Conservation (phyloP, 92 coral and sea anemone species). For the Parazoanthus darwini region DNA sequence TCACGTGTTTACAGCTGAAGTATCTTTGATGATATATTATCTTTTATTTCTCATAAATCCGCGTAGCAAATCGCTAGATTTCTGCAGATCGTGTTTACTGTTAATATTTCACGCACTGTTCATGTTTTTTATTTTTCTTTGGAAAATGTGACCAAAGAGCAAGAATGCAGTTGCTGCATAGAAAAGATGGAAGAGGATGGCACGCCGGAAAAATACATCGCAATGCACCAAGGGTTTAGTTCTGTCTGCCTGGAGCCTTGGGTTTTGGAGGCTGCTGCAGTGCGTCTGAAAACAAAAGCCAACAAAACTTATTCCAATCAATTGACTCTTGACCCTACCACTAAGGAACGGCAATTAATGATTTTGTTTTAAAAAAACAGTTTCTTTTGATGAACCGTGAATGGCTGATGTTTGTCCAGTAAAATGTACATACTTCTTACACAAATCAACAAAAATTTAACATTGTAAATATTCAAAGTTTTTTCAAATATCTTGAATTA, state of each 20-base stretch:
- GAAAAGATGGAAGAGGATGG: constrained; percentile 42
- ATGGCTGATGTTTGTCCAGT: background rate
- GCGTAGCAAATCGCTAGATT: too few relatives aligned
- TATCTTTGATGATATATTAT: too few relatives aligned
- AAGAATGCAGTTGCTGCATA: constrained; percentile 51
- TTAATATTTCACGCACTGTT: background rate
- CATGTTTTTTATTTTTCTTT: constrained; percentile 21
- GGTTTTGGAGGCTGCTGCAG: constrained; percentile 62
- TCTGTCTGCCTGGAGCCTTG: constrained; percentile 60
- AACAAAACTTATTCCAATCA: constrained; percentile 56
- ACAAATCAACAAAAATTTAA: background rate
- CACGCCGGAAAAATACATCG: constrained; percentile 37
- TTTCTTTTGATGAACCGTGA: background rate
- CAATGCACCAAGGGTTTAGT: constrained; percentile 56
- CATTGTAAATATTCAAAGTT: too few relatives aligned
- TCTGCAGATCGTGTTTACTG: too few relatives aligned
- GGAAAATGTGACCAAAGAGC: constrained; percentile 22
- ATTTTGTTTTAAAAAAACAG: background rate
- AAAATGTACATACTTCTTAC: background rate
- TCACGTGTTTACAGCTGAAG: too few relatives aligned
- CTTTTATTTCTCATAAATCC: too few relatives aligned
- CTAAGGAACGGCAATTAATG: constrained; percentile 40
- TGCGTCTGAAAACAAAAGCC: constrained; percentile 48
- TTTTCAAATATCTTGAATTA: too few relatives aligned
- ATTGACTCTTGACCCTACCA: constrained; percentile 38